Evolutionary conservation across 1,140 invertebrate species (phyloP), one percentile per base, ranked within the genome.

Genomic region (Camponotus floridanus): DNA sequence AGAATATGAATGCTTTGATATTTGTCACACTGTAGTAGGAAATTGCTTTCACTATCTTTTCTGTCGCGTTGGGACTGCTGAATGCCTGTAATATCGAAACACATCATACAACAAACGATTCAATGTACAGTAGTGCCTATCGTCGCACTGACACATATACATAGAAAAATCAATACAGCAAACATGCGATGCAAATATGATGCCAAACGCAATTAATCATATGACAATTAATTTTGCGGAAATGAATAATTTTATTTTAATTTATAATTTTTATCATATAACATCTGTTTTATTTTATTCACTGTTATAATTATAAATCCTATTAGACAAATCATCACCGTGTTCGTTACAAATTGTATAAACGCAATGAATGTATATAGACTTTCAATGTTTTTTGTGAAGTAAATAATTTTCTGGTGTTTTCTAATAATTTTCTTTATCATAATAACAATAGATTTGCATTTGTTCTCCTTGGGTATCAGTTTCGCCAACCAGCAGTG

Each of bases 1-100:
- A 76, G 48, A 89, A 76, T 21, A 76, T 71, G 18, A 88, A 80
- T 13, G 76, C 86, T 21, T 86, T 71, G 9, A 85, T 61, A 67
- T 81, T 86, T 6, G 86, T n/a, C 33, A 73, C 26, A n/a, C 33
- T 11, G 33, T 76, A 79, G n/a, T 57, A 86, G 3, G 83, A 55
- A 65, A 88, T 42, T 6, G 18, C 51, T 48, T 59, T 88, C 1
- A 42, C 0, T 57, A 81, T 31, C 4, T 68, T 31, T 9, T 9
- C 45, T 11, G 21, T 26, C 21, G 21, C 62, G 42, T 78, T 26
- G 0, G 31, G 18, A 45, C 5, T 79, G 3, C 9, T 21, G 18
- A 86, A 3, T 5, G 84, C 68, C 74, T 86, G 55, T 39, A 73
- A 79, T 45, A 13, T 59, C 33, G 21, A 68, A 18, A 31, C 42